Evolutionary conservation across 2,113 vertebrate genomes (phyloP).

Genomic region (Syngnathus typhle): DNA sequence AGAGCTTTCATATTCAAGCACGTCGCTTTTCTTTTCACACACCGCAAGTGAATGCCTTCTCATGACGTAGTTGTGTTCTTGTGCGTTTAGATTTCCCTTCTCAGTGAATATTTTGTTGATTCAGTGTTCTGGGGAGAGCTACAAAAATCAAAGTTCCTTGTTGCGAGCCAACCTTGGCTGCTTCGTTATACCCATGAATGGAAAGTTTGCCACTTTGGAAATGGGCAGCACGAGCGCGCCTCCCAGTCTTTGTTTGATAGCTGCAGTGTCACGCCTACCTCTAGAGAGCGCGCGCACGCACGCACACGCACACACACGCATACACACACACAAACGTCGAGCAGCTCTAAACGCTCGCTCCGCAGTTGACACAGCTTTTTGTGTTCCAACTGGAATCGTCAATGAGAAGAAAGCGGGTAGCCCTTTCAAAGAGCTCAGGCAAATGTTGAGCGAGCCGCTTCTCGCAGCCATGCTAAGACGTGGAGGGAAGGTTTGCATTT

Average conservation of each 20-base stretch:
- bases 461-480: constrained; percentile 43
- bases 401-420: not conserved
- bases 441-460: constrained; percentile 2
- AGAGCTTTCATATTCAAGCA: no score
- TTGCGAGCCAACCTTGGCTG: not conserved
- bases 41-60: no score
- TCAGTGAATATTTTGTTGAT: no score
- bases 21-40: no score
- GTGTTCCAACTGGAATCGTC: not conserved
- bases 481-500: constrained; percentile 31
- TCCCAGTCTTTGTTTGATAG: not conserved
- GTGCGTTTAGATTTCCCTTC: no score
- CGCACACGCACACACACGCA: not conserved
- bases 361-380: not conserved
- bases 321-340: not conserved
- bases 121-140: no score
- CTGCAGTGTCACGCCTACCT: constrained; percentile 11
- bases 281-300: not conserved
- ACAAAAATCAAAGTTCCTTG: no score
- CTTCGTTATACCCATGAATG: not conserved
- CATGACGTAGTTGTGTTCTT: no score
- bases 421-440: not conserved
- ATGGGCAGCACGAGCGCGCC: not conserved
- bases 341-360: not conserved
- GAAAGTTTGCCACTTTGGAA: not conserved